Conservation (phyloP, 1,140 invertebrate species). For the Hestina assimilis region DNA sequence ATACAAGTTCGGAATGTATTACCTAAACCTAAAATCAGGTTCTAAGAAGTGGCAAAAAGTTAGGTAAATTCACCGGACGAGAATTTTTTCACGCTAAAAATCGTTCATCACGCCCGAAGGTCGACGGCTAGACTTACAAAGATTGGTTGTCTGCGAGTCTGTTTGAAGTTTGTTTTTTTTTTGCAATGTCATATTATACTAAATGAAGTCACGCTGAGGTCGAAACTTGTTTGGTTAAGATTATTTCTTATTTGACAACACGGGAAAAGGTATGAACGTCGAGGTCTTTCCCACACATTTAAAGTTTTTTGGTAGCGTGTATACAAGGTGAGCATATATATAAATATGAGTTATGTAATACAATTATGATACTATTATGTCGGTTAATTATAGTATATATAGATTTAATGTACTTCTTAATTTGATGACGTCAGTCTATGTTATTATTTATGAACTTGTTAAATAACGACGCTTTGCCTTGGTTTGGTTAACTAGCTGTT, state of each 20-base stretch:
- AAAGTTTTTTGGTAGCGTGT: neutral
- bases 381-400: too few relatives aligned
- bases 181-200: slow-evolving; percentile 64
- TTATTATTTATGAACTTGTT: too few relatives aligned
- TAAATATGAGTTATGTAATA: too few relatives aligned
- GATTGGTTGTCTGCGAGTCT: slow-evolving; percentile 65
- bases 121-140: slow-evolving; percentile 69
- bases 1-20: slow-evolving; percentile 65
- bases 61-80: slow-evolving; percentile 72
- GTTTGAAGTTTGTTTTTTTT: slow-evolving; percentile 52
- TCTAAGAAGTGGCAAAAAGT: slow-evolving; percentile 71
- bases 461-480: too few relatives aligned
- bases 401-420: too few relatives aligned
- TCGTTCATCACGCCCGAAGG: slow-evolving; percentile 67
- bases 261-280: slow-evolving; percentile 42
- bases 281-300: slow-evolving; percentile 36
- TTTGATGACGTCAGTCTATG: too few relatives aligned
- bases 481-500: too few relatives aligned
- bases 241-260: slow-evolving; percentile 60
- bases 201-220: slow-evolving; percentile 63
- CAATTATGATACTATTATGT: too few relatives aligned
- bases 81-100: slow-evolving; percentile 56
- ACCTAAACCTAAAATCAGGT: slow-evolving; percentile 63
- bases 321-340: slow-evolving; percentile 4
- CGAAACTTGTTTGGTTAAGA: slow-evolving; percentile 51